phyloP scores from a whole-genome alignment of 1,140 invertebrate species.

The Archivesica marissinica region DNA sequence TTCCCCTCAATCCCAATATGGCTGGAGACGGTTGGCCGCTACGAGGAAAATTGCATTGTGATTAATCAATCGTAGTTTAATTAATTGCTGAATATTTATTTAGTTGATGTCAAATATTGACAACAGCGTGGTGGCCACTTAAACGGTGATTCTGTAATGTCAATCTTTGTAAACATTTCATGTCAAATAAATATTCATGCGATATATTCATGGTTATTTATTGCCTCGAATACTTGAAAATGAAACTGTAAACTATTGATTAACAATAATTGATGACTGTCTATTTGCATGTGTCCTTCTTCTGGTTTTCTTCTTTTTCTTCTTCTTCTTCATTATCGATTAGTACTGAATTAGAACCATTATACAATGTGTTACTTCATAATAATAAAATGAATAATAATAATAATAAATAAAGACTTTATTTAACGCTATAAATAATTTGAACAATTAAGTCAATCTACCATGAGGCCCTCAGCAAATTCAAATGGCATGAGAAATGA shows the following conservation, averaged over 20 bases:
- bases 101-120: slow-evolving; percentile 61
- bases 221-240: slow-evolving; percentile 47
- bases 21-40: slow-evolving; percentile 28
- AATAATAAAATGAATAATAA: too few relatives aligned
- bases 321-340: too few relatives aligned
- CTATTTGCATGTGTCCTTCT: too few relatives aligned
- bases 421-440: too few relatives aligned
- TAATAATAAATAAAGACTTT: too few relatives aligned
- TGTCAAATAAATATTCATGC: slow-evolving; percentile 61
- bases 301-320: too few relatives aligned
- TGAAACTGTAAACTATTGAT: slow-evolving; percentile 45
- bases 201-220: slow-evolving; percentile 48
- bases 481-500: too few relatives aligned
- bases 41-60: slow-evolving; percentile 32
- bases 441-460: too few relatives aligned
- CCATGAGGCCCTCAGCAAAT: too few relatives aligned
- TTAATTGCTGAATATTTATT: slow-evolving; percentile 63
- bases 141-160: slow-evolving; percentile 57
- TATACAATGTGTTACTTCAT: too few relatives aligned
- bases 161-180: slow-evolving; percentile 54
- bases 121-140: slow-evolving; percentile 55
- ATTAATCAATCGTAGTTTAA: slow-evolving; percentile 62
- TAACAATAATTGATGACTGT: too few relatives aligned
- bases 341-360: too few relatives aligned
- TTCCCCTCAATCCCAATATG: slow-evolving; percentile 38